Evolutionary conservation across 2,113 vertebrate genomes (phyloP).

Genomic region (Rhizomys pruinosus): DNA sequence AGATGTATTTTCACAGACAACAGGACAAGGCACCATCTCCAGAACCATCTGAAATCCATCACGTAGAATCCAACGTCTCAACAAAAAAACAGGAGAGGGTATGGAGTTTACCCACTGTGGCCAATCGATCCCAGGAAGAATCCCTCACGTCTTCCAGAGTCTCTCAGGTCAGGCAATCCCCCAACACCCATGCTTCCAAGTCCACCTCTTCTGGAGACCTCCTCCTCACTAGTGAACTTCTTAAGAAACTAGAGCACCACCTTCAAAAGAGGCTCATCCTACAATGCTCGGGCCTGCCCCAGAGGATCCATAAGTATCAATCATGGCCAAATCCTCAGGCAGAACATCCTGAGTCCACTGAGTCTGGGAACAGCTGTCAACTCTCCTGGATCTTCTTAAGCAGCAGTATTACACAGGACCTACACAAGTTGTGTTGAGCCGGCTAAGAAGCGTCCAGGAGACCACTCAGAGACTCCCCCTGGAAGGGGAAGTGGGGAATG

Average conservation of each 20-base stretch:
- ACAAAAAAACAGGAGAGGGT: background rate
- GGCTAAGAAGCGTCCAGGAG: background rate
- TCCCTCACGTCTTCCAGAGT: too few relatives aligned
- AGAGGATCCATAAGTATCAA: background rate
- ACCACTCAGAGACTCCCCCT: background rate
- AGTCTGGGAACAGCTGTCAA: accelerated
- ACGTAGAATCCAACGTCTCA: background rate
- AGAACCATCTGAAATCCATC: background rate
- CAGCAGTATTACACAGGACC: background rate
- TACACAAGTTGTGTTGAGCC: background rate
- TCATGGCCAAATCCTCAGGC: accelerated
- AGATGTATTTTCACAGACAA: background rate
- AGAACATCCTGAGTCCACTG: background rate
- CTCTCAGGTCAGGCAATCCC: background rate
- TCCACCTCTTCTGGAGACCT: background rate
- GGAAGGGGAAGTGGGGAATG: background rate
- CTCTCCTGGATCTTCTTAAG: background rate
- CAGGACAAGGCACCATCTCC: background rate
- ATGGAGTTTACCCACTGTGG: background rate
- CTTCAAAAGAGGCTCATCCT: constrained; percentile 51
- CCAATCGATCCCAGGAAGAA: background rate
- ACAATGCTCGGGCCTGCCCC: background rate
- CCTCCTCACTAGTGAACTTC: background rate
- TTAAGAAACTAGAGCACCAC: constrained; percentile 33
- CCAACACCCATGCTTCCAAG: background rate